These are phyloP conservation scores for Orthonychiurus folsomi DNA, from an alignment of 2,888 invertebrate species.

Conservation along the genomic window DNA sequence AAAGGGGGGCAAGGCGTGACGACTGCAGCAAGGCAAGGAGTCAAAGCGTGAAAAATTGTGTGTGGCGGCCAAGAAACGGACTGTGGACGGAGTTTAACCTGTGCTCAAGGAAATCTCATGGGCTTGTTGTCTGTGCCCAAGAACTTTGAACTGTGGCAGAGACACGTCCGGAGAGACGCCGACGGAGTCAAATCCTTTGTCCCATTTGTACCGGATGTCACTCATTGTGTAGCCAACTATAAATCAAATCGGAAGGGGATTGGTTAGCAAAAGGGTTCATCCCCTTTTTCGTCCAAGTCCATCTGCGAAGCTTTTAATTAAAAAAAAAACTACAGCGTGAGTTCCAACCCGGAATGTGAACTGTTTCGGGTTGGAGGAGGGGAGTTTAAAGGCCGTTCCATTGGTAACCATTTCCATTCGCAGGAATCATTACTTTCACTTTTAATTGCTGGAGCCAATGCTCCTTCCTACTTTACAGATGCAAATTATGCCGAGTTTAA, in stretches of 20 bases:
- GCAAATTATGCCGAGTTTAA: too few relatives aligned
- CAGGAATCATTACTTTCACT: not conserved
- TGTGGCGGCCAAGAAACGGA: not conserved
- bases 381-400: not conserved
- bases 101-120: slow-evolving; percentile 94
- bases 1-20: not conserved
- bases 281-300: not conserved
- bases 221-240: slow-evolving; percentile 96
- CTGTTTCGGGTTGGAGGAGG: too few relatives aligned
- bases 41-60: not conserved
- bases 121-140: slow-evolving; percentile 89
- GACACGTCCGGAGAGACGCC: slow-evolving; percentile 92
- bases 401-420: not conserved
- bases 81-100: slow-evolving; percentile 55
- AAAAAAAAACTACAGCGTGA: not conserved
- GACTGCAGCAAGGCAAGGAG: not conserved
- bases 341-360: too few relatives aligned
- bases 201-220: slow-evolving; percentile 96
- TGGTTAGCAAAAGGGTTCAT: too few relatives aligned
- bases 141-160: slow-evolving; percentile 95
- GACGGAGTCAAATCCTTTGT: slow-evolving; percentile 88
- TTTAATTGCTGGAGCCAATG: too few relatives aligned
- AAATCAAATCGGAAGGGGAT: not conserved
- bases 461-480: too few relatives aligned
- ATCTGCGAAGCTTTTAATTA: too few relatives aligned